Evolutionary conservation across 2,888 invertebrate genomes (phyloP), one percentile per base, ranked within the genome.

Genomic region (Cabera pusaria): DNA sequence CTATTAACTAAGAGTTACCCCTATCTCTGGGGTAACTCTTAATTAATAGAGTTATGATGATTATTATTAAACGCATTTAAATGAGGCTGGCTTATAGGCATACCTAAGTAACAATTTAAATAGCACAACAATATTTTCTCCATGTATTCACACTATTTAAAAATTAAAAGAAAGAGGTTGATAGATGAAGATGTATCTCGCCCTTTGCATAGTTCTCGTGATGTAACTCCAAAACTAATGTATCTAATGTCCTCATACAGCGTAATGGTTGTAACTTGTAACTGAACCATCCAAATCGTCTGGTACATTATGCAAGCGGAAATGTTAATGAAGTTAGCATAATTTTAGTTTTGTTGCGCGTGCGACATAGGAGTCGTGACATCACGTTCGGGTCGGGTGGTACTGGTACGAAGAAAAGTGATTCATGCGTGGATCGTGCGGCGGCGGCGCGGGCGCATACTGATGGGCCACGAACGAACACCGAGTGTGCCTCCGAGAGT

Each of bases 311-410:
- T 59, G 59, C 64, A 70, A 71, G 60, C 72, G 78, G 78, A 78
- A 72, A 72, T 67, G 69, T 66, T 61, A 53, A 49, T 35, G 33
- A 64, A 64, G 76, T 78, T 74, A 76, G 60, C 67, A 75, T 80
- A 72, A 73, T 70, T 70, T 68, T 68, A 76, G 79, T 75, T 77
- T 75, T 72, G 76, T 67, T 59, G 74, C 74, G 77, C 85, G 84
- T 84, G 86, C 81, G 78, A 80, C 82, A 74, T 53, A 53, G 44
- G 57, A 69, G 63, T 85, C 87, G 86, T 87, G 87, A 84, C 83
- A 84, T 86, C 87, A 86, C 85, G 83, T 51, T 40, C 49, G 17
- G 27, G 18, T 43, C 23, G 39, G 39, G 41, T 40, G n/a, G n/a
- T n/a, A n/a, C n/a, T n/a, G 41, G 49, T 53, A 63, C 73, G 64